Conservation (phyloP, 1,140 invertebrate species). For the Nomia melanderi region DNA sequence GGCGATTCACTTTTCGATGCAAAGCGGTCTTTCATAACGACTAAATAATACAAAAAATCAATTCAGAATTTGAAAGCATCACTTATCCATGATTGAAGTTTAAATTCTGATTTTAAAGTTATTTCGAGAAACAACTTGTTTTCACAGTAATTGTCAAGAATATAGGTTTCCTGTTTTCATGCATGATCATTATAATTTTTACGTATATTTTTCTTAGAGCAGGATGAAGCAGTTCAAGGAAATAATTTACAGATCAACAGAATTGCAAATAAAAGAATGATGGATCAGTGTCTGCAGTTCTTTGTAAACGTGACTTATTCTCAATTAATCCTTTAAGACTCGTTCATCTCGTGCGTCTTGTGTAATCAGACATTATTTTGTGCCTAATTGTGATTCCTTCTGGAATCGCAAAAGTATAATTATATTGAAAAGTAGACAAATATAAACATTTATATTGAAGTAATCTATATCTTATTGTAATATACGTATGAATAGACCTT, state of each 20-base stretch:
- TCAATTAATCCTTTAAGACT: background rate
- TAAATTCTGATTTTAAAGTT: too few relatives aligned
- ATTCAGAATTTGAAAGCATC: too few relatives aligned
- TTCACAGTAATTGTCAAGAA: background rate
- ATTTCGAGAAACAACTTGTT: background rate
- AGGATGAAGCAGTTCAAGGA: background rate
- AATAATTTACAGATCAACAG: background rate
- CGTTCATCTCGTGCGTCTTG: background rate
- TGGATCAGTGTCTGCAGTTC: background rate
- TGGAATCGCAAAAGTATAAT: too few relatives aligned
- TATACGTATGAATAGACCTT: too few relatives aligned
- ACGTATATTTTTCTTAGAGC: background rate
- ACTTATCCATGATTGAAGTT: too few relatives aligned
- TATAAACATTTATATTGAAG: too few relatives aligned
- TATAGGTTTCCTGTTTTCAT: too few relatives aligned
- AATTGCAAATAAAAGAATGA: slow-evolving; percentile 17
- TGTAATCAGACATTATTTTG: background rate
- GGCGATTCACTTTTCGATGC: too few relatives aligned
- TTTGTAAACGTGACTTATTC: background rate
- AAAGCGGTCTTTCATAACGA: too few relatives aligned
- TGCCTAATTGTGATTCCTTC: background rate
- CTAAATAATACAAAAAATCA: too few relatives aligned
- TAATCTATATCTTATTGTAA: too few relatives aligned
- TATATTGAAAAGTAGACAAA: too few relatives aligned
- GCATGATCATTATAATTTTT: background rate